Conservation (phyloP, 2,797 vertebrate species). For the Falco columbarius region DNA sequence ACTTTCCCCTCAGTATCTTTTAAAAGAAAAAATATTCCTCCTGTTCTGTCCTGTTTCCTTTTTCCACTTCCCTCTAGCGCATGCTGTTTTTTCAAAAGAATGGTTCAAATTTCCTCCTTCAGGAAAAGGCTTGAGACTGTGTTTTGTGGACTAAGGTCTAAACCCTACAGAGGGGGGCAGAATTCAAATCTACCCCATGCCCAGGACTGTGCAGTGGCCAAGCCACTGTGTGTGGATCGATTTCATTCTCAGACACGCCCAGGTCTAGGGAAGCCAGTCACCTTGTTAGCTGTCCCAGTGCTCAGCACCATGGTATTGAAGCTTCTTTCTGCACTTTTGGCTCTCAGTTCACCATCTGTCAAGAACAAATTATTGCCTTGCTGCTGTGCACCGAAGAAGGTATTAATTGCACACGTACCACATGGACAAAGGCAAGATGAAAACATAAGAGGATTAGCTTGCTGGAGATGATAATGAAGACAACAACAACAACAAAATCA, state of each 20-base stretch:
- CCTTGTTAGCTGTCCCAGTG: background rate
- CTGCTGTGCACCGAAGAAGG: background rate
- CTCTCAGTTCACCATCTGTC: background rate
- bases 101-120: background rate
- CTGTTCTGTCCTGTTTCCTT: background rate
- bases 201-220: background rate
- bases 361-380: background rate
- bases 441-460: background rate
- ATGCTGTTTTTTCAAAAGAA: background rate
- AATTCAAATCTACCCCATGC: too few relatives aligned
- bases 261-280: background rate
- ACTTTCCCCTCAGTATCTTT: fast-evolving
- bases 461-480: background rate
- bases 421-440: background rate
- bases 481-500: background rate
- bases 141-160: background rate
- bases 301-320: background rate
- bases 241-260: background rate
- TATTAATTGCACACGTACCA: background rate
- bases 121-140: background rate
- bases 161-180: fast-evolving
- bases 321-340: background rate
- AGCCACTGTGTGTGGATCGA: background rate
- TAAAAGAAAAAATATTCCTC: background rate
- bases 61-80: background rate